Evolutionary conservation across 2,797 vertebrate species (phyloP), one percentile per base, ranked within the genome.

Genomic region (Typhlichthys eigenmanni): DNA sequence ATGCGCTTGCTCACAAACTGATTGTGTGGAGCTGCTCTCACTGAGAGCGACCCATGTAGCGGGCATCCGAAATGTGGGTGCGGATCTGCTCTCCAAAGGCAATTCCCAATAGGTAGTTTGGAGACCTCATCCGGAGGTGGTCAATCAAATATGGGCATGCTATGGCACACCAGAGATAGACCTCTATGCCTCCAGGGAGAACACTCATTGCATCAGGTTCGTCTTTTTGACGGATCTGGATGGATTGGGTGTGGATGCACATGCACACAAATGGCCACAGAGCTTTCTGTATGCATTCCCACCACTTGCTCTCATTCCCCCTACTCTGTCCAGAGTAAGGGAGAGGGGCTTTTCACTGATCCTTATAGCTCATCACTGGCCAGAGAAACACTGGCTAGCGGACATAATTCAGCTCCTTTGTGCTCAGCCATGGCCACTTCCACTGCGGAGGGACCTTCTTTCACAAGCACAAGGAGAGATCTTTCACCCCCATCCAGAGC

Each of bases 391-490:
- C 17, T 51, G 49, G 49, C 17, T 51, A 14, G 14, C 5, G 17
- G 49, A 51, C n/a, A 51, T 51, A 14, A 51, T 16, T 16, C 5
- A 17, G 49, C 14, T 51, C n/a, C 8, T 17, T 14, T 51, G 17
- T 24, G 16, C 6, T 24, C 11, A 24, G 9, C 29, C 17, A 54
- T 17, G 14, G 14, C 1, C 14, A 8, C 14, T 14, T 51, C 49
- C 14, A 16, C n/a, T n/a, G 16, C 16, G 2, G n/a, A 17, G 4
- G 49, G n/a, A 51, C 17, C 49, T 51, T 7, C 16, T 51, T 14
- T 51, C 49, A 51, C 49, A 51, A 51, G 49, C 49, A 51, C 49
- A 51, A 14, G 17, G 49, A 14, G n/a, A 16, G 16, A 51, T 51
- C 49, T 51, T 51, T 14, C 49, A 51, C 17, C n/a, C 49, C 17